Percentiles rank a stretch among this genome's conserved stretches.
Evolutionary conservation across 2,797 vertebrate genomes (phyloP).

Genomic region (Luscinia luscinia): DNA sequence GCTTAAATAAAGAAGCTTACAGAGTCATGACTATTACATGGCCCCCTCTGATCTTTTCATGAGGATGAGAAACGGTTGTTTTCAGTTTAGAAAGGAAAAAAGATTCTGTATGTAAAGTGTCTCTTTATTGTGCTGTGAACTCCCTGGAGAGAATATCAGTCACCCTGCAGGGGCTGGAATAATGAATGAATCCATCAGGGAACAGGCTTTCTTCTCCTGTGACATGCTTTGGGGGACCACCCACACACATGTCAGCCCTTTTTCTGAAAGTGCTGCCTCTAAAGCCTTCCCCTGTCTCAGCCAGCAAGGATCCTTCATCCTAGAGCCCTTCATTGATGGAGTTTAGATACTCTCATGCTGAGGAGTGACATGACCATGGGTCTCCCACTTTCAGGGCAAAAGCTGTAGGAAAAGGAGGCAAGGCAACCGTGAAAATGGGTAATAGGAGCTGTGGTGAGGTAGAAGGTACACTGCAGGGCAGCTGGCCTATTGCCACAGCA

Average conservation of each 20-base stretch:
- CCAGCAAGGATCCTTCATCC: background rate
- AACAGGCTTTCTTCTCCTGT: constrained; percentile 55
- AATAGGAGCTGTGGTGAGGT: constrained; percentile 7
- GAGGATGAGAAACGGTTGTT: constrained; percentile 59
- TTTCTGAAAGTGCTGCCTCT: background rate
- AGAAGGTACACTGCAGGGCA: constrained; percentile 19
- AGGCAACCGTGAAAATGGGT: background rate
- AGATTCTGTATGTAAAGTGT: constrained; percentile 47
- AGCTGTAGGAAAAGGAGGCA: background rate
- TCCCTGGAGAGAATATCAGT: constrained; percentile 55
- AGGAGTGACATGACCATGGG: background rate
- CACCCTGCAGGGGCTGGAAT: constrained; percentile 60
- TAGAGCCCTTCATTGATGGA: background rate
- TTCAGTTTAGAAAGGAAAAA: constrained; percentile 33
- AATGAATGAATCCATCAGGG: constrained; percentile 57
- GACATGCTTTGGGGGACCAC: constrained; percentile 40
- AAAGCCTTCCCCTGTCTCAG: background rate
- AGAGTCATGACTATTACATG: constrained; percentile 64
- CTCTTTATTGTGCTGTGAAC: constrained; percentile 39
- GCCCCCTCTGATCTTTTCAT: constrained; percentile 61
- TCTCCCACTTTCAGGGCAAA: background rate
- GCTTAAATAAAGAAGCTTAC: constrained; percentile 57
- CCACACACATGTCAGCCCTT: background rate
- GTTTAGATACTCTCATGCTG: background rate
- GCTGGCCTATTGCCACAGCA: constrained; percentile 34